phyloP scores from a whole-genome alignment of 2,113 vertebrate species.

The Caloenas nicobarica region DNA sequence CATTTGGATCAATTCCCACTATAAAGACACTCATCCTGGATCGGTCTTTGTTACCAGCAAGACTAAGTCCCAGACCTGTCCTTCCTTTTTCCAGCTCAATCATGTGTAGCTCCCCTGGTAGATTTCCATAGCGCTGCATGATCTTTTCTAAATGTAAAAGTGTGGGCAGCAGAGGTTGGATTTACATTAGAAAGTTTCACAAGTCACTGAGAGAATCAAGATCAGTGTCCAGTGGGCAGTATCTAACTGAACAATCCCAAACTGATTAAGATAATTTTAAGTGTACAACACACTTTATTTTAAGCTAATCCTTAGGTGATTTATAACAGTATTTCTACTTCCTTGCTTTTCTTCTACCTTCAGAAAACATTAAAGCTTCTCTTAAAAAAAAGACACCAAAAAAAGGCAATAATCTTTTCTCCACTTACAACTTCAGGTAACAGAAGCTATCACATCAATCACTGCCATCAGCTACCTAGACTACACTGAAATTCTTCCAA shows the following conservation, averaged over 20 bases:
- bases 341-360: neutral
- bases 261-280: neutral
- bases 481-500: neutral
- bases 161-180: neutral
- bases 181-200: neutral
- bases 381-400: neutral
- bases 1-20: conserved; percentile 93
- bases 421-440: neutral
- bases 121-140: conserved; percentile 85
- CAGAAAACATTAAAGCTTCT: neutral
- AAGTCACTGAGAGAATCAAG: neutral
- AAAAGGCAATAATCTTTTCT: neutral
- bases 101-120: conserved; percentile 87
- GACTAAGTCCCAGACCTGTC: conserved; percentile 93
- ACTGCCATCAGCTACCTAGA: neutral
- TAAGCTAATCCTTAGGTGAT: neutral
- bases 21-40: conserved; percentile 96
- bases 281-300: neutral
- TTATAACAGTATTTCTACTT: neutral
- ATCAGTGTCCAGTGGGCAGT: neutral
- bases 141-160: conserved; percentile 81
- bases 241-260: neutral
- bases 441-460: neutral
- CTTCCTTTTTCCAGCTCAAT: conserved; percentile 95
- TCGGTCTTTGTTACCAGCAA: conserved; percentile 96